These are phyloP conservation scores for Apteryx owenii DNA, from an alignment of 2,113 vertebrate species.

Conservation along the genomic window DNA sequence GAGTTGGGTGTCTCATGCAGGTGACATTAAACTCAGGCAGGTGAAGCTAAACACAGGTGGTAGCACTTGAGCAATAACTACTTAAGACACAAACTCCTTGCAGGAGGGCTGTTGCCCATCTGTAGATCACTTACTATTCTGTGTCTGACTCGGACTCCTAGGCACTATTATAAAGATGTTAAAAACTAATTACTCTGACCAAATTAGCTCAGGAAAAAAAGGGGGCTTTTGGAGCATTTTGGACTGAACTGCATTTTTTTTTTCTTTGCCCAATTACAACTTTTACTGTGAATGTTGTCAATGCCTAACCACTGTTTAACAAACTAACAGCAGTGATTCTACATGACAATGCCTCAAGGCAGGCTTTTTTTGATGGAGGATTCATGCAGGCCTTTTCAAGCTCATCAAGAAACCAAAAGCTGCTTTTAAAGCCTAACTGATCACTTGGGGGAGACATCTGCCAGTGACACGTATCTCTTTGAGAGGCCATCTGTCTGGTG, in stretches of 20 bases:
- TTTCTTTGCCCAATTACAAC: neutral
- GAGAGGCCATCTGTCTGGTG: conserved; percentile 52
- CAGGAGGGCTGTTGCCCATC: neutral
- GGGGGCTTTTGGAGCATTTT: neutral
- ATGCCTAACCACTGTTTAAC: neutral
- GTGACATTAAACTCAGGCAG: too few species aligned
- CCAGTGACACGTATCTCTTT: neutral
- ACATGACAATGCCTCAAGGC: conserved; percentile 53
- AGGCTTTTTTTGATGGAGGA: conserved; percentile 2
- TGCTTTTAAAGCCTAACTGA: conserved; percentile 21
- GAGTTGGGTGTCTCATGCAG: neutral
- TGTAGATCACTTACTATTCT: neutral
- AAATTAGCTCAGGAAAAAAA: neutral
- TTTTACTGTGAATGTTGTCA: neutral
- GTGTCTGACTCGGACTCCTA: neutral
- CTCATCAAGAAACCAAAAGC: neutral
- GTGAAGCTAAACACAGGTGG: neutral
- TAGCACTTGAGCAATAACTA: neutral
- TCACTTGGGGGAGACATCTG: conserved; percentile 50
- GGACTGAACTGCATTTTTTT: neutral
- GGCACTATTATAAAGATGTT: neutral
- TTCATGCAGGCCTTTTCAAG: conserved; percentile 7
- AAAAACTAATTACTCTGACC: neutral
- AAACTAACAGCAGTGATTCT: conserved; percentile 29
- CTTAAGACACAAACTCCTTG: neutral